Evolutionary conservation across 37 sponge, comb jelly and placozoan species (phyloP).

Genomic region (Cladorhizidae sp.): DNA sequence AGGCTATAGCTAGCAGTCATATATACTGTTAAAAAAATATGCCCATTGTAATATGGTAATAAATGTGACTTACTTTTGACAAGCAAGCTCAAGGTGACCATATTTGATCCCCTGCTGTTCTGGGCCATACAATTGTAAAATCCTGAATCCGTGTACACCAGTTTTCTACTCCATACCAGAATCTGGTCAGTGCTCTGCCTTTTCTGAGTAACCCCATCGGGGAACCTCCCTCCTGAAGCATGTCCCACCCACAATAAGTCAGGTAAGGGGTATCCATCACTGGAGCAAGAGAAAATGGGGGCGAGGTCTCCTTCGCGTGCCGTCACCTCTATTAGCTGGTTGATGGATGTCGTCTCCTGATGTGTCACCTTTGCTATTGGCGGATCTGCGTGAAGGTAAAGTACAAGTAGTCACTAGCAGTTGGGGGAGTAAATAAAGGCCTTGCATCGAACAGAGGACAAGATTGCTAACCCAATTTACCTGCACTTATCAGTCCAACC

Average conservation of each 20-base stretch:
- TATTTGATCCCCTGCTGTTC: conserved; percentile 1
- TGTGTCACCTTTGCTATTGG: conserved; percentile 1
- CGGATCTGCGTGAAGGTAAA: background rate
- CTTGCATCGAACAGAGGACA: too few relatives aligned
- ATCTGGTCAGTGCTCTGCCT: too few relatives aligned
- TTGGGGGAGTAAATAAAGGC: too few relatives aligned
- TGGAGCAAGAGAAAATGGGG: conserved; percentile 22
- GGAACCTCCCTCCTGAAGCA: background rate
- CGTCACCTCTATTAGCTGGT: background rate
- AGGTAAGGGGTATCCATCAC: conserved; percentile 19
- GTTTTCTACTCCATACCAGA: conserved; percentile 12
- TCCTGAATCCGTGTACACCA: conserved; percentile 27
- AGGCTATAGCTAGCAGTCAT: background rate
- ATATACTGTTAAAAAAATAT: too few relatives aligned
- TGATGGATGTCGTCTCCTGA: background rate
- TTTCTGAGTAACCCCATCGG: background rate
- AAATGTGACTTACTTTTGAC: conserved; percentile 16
- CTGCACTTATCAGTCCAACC: too few relatives aligned
- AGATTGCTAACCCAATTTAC: too few relatives aligned
- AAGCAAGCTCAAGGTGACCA: background rate
- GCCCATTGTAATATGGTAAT: too few relatives aligned
- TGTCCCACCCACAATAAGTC: conserved; percentile 1
- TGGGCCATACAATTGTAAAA: conserved; percentile 7
- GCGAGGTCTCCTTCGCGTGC: background rate
- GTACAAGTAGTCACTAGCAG: too few relatives aligned